phyloP scores from a whole-genome alignment of 2,797 vertebrate genomes.

The Eulemur coronatus region DNA sequence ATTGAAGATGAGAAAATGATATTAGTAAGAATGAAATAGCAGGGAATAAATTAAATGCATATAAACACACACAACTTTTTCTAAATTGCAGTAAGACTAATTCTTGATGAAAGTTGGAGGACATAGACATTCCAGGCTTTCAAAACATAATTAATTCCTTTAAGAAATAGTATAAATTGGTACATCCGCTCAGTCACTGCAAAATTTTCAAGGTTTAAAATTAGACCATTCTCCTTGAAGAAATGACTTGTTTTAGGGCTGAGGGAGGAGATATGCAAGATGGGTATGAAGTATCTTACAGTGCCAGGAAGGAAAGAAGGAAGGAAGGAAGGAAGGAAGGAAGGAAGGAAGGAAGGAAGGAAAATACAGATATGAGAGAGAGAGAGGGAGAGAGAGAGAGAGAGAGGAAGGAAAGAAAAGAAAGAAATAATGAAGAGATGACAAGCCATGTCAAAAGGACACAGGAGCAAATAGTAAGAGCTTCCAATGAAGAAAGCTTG shows the following conservation, averaged over 20 bases:
- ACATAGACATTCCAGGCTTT: neutral
- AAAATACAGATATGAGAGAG: no score
- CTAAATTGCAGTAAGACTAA: neutral
- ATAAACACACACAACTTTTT: neutral
- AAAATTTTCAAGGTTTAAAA: neutral
- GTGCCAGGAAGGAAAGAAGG: neutral
- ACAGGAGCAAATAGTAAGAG: neutral
- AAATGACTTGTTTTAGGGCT: neutral
- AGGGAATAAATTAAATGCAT: neutral
- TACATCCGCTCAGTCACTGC: neutral
- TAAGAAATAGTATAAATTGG: neutral
- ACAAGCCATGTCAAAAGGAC: neutral
- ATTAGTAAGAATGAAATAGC: neutral
- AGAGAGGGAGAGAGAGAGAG: no score
- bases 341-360: no score
- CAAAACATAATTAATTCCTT: slow-evolving; percentile 18
- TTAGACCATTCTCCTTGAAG: neutral
- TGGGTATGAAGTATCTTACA: neutral
- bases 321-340: no score
- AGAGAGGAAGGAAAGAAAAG: no score
- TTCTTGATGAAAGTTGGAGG: neutral
- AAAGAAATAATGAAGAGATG: neutral
- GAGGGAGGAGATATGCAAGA: neutral
- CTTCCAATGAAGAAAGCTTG: neutral
- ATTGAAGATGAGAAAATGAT: slow-evolving; percentile 7